A percentile compares a stretch with the other conserved stretches of the same genome.
These are phyloP conservation scores for Metopolophium dirhodum DNA, from an alignment of 1,140 invertebrate genomes.

Conservation along the genomic window DNA sequence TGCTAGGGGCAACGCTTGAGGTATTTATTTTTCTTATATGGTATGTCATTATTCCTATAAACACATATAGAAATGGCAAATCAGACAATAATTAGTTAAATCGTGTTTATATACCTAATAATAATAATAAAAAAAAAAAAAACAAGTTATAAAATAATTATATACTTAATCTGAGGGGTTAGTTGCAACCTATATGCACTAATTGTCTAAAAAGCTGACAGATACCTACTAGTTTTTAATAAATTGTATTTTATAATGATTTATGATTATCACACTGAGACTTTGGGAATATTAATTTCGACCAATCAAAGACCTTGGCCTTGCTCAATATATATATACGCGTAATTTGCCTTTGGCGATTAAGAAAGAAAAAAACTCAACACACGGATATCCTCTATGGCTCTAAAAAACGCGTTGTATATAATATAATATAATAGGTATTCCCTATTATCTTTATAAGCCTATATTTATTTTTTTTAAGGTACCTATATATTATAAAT, in stretches of 20 bases:
- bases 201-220: not conserved
- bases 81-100: not conserved
- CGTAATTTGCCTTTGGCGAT: constrained; percentile 24
- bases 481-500: not conserved
- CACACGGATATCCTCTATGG: not conserved
- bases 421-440: no score
- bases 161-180: not conserved
- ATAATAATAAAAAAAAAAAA: not conserved
- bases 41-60: not conserved
- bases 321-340: not conserved
- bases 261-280: constrained; percentile 19
- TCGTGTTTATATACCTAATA: not conserved
- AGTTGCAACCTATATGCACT: not conserved
- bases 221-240: not conserved
- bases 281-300: not conserved
- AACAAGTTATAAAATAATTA: constrained; percentile 15
- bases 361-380: not conserved
- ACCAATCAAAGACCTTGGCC: constrained; percentile 16
- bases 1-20: not conserved
- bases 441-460: not conserved
- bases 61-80: not conserved
- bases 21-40: not conserved
- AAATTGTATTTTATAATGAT: not conserved
- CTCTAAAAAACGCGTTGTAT: not conserved
- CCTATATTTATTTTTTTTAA: not conserved